Percentiles rank a stretch among this genome's conserved stretches.
Conservation (phyloP, 1,140 invertebrate species). For the Hormaphis cornu region DNA sequence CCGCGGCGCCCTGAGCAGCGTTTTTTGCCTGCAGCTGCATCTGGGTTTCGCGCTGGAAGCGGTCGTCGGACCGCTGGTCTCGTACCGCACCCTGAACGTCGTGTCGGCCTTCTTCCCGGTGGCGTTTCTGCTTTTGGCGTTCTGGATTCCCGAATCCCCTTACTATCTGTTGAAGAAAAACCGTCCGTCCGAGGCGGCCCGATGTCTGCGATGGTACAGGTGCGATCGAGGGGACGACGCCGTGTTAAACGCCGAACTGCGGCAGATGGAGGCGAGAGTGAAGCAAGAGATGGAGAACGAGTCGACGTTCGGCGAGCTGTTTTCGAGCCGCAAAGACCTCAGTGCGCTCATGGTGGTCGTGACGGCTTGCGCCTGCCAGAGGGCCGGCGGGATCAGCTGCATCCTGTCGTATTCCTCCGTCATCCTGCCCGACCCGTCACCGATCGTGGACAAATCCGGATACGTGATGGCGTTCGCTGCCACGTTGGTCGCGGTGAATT, state of each 20-base stretch:
- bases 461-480: slow-evolving; percentile 39
- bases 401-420: slow-evolving; percentile 63
- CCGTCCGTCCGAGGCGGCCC: not conserved
- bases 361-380: slow-evolving; percentile 59
- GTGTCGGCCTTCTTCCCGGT: slow-evolving; percentile 53
- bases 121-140: slow-evolving; percentile 55
- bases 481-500: slow-evolving; percentile 37
- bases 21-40: slow-evolving; percentile 42
- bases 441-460: not conserved
- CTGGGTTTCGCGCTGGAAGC: slow-evolving; percentile 71
- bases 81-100: slow-evolving; percentile 56
- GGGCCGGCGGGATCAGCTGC: slow-evolving; percentile 63
- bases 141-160: slow-evolving; percentile 74
- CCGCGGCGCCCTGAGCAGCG: not conserved
- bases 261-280: not conserved
- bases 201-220: slow-evolving; percentile 6
- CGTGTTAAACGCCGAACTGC: not conserved
- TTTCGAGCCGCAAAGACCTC: slow-evolving; percentile 36
- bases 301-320: slow-evolving; percentile 29
- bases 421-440: slow-evolving; percentile 50
- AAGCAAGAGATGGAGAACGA: slow-evolving; percentile 1
- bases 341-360: slow-evolving; percentile 55
- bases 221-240: not conserved
- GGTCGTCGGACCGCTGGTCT: slow-evolving; percentile 59
- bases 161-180: slow-evolving; percentile 45